Evolutionary conservation across 2,888 invertebrate genomes (phyloP).

Genomic region (Apeira syringaria): DNA sequence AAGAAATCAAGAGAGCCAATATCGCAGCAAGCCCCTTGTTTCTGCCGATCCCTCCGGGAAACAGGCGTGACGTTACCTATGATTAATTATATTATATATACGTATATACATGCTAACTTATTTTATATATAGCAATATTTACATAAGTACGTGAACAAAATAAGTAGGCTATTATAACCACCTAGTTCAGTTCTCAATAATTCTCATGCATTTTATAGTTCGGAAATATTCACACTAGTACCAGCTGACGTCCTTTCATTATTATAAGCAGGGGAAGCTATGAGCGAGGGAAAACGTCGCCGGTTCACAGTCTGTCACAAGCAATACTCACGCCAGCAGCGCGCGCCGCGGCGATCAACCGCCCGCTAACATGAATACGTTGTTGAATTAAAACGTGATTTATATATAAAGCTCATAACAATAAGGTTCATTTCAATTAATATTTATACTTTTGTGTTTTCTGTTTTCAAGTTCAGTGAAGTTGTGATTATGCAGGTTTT

Average conservation of each 20-base stretch:
- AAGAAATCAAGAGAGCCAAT: no score
- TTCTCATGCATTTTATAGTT: slow-evolving; percentile 39
- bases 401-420: slow-evolving; percentile 17
- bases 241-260: slow-evolving; percentile 66
- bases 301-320: slow-evolving; percentile 51
- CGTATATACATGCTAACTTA: no score
- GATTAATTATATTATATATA: no score
- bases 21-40: no score
- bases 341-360: slow-evolving; percentile 9
- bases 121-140: no score
- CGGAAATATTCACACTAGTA: slow-evolving; percentile 59
- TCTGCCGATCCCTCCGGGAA: no score
- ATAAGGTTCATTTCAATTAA: slow-evolving; percentile 18
- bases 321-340: slow-evolving; percentile 12
- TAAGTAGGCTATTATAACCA: not conserved
- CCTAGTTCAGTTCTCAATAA: slow-evolving; percentile 1
- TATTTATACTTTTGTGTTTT: not conserved
- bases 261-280: slow-evolving; percentile 56
- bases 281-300: slow-evolving; percentile 61
- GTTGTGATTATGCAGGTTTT: slow-evolving; percentile 38
- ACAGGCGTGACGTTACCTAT: no score
- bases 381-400: slow-evolving; percentile 13
- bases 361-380: slow-evolving; percentile 11
- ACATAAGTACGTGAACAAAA: no score
- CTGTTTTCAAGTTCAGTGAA: slow-evolving; percentile 14